Evolutionary conservation across 2,113 vertebrate genomes (phyloP), one percentile per base, ranked within the genome.

Genomic region (Sturnira hondurensis): DNA sequence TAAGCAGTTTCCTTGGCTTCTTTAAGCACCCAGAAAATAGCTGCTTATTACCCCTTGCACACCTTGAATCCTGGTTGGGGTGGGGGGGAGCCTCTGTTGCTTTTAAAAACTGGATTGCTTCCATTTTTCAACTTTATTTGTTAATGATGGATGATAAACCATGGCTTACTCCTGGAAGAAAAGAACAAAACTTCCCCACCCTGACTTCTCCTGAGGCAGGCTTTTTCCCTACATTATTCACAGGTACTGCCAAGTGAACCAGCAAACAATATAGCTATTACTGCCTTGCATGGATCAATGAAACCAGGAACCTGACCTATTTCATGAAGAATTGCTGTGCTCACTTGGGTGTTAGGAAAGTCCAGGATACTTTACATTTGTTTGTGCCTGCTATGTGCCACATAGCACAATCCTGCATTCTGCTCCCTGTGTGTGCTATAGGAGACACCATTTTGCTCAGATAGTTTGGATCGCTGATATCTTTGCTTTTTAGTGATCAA

Each of bases 41-140:
- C 45, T 68, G 43, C 17, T 78, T 89, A 52, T 70, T 95, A 43
- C n/a, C 63, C 61, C 89, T 58, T 68, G 36, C 36, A 83, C 12
- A 65, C 38, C 41, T 70, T 94, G 91, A 63, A 88, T 82, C 28
- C 47, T 89, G 14, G 14, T 71, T 38, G 36, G 15, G 5, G 10
- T 1, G 43, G 16, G 82, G 28, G 45, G 65, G 15, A 12, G 47
- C 24, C 9, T 47, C 63, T 94, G 38, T 89, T 95, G 41, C 54
- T 90, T 89, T 68, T 71, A 50, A 87, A 97, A 95, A 81, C 58
- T 94, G 31, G 26, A 84, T 84, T 80, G 14, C 50, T 89, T 96
- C 63, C 81, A 80, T 81, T 96, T 94, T 94, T 91, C 54, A 93
- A 71, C 38, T 91, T 54, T n/a, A 80, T 82, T 91, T 91, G 33